Evolutionary conservation across 2,113 vertebrate species (phyloP).

Genomic region (Campylomormyrus numenius): DNA sequence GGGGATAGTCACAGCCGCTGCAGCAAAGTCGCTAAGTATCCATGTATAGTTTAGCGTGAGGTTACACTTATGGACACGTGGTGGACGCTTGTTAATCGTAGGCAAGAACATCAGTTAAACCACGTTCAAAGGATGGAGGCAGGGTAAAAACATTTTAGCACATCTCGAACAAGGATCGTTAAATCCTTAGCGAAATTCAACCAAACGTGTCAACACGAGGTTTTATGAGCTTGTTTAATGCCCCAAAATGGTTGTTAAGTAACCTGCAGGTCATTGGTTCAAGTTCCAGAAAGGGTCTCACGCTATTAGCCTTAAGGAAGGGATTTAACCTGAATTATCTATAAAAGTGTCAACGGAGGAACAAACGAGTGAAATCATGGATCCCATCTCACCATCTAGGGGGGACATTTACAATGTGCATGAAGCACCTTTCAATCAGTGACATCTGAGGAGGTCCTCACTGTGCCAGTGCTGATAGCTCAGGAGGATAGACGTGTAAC

Average conservation of each 20-base stretch:
- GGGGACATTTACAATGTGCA: neutral
- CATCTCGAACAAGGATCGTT: neutral
- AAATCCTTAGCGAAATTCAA: neutral
- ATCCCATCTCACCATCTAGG: neutral
- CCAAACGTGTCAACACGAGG: neutral
- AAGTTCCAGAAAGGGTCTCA: neutral
- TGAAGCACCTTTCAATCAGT: neutral
- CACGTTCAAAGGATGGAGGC: neutral
- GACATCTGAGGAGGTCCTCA: slow-evolving; percentile 16
- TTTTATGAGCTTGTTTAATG: neutral
- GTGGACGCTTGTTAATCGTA: neutral
- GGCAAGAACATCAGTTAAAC: neutral
- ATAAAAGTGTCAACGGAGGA: neutral
- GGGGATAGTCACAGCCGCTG: neutral
- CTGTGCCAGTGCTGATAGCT: slow-evolving; percentile 43
- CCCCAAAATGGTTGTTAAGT: neutral
- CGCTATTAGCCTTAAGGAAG: neutral
- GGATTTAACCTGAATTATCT: neutral
- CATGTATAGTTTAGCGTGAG: neutral
- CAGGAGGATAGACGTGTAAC: slow-evolving; percentile 35
- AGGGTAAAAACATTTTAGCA: neutral
- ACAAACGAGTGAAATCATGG: neutral
- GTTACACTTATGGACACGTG: neutral
- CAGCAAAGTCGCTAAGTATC: neutral
- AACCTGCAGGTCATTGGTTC: neutral